phyloP scores from a whole-genome alignment of 2,113 vertebrate genomes.

The Pungitius pungitius region DNA sequence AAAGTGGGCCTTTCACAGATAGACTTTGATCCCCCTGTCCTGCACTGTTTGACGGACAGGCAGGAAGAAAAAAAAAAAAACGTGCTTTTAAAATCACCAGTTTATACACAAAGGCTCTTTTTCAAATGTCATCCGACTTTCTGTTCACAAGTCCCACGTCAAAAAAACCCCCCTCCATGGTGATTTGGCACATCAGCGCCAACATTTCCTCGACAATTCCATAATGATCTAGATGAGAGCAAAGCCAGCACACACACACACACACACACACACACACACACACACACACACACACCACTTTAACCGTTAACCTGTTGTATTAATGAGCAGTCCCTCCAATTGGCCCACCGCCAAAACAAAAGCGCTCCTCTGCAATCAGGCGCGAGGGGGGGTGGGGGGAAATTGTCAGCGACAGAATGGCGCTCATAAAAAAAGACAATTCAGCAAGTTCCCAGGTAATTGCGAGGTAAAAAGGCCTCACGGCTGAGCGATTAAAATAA shows the following conservation, averaged over 20 bases:
- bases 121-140: slow-evolving; percentile 31
- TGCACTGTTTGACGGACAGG: slow-evolving; percentile 24
- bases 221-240: slow-evolving; percentile 24
- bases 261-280: too few relatives aligned
- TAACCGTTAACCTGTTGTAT: slow-evolving; percentile 30
- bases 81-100: slow-evolving; percentile 32
- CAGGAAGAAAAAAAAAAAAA: too few relatives aligned
- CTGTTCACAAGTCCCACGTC: slow-evolving; percentile 13
- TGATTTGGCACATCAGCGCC: slow-evolving; percentile 11
- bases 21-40: slow-evolving; percentile 35
- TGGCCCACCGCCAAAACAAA: slow-evolving; percentile 36
- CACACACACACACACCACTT: not conserved
- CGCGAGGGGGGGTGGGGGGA: slow-evolving; percentile 7
- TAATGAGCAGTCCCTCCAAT: slow-evolving; percentile 35
- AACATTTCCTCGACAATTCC: slow-evolving; percentile 33
- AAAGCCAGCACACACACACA: not conserved
- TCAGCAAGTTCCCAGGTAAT: slow-evolving; percentile 38
- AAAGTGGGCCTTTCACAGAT: not conserved
- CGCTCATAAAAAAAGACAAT: slow-evolving; percentile 11
- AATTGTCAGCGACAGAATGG: slow-evolving; percentile 21
- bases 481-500: not conserved
- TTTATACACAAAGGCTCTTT: slow-evolving; percentile 23
- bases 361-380: slow-evolving; percentile 41
- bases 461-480: slow-evolving; percentile 22
- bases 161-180: not conserved